Evolutionary conservation across 2,113 vertebrate genomes (phyloP).

Genomic region (Cynopterus brachyotis): DNA sequence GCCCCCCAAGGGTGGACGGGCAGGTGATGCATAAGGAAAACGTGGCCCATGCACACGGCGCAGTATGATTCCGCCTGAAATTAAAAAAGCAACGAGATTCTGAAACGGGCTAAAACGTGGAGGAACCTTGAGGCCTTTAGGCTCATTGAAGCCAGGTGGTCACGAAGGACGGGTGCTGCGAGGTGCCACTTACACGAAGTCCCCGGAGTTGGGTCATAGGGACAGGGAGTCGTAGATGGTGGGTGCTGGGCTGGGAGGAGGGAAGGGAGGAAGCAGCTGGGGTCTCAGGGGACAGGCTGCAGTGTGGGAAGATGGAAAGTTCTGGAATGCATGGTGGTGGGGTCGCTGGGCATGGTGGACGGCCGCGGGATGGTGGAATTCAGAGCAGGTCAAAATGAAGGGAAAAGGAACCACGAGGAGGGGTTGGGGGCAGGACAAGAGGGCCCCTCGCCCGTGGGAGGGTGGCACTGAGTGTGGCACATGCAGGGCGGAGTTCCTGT

Average conservation of each 20-base stretch:
- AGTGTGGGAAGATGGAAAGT: neutral
- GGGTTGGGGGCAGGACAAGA: neutral
- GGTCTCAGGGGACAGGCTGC: neutral
- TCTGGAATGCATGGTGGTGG: neutral
- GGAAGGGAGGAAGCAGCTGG: too few species aligned
- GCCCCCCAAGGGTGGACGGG: neutral
- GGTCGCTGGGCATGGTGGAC: neutral
- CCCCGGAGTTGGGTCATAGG: too few species aligned
- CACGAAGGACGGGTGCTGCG: neutral
- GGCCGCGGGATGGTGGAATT: neutral
- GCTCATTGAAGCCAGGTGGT: neutral
- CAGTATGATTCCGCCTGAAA: neutral
- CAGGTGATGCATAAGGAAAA: neutral
- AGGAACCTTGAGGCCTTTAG: neutral
- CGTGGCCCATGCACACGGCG: accelerated
- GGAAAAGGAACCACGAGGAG: neutral
- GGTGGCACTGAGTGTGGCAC: accelerated
- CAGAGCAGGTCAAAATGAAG: neutral
- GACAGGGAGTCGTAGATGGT: neutral
- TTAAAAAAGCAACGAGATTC: neutral
- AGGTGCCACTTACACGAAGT: neutral
- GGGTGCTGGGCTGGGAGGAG: neutral
- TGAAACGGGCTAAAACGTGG: neutral
- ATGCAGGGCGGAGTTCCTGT: neutral
- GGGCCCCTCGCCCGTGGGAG: too few species aligned